Percentiles rank a stretch among this genome's conserved stretches.
Evolutionary conservation across 2,113 vertebrate genomes (phyloP).

Genomic region (Pipa parva): DNA sequence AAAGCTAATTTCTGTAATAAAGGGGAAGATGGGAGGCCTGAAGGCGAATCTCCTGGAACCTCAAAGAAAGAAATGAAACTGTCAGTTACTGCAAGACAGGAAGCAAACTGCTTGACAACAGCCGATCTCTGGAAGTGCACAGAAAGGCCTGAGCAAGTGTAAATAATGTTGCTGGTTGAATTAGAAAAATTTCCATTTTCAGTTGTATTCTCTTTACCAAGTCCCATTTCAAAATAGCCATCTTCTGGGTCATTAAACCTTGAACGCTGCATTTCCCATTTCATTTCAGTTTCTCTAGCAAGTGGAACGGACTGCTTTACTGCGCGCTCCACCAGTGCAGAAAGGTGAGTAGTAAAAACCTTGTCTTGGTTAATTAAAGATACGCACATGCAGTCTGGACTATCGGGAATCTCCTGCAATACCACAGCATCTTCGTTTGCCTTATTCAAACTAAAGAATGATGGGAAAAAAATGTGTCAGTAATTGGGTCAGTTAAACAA

Average conservation of each 20-base stretch:
- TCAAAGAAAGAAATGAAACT: conserved; percentile 70
- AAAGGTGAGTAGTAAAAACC: conserved; percentile 78
- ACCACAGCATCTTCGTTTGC: too few relatives aligned
- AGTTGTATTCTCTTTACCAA: conserved; percentile 66
- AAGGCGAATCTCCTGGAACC: conserved; percentile 57
- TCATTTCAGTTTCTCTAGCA: conserved; percentile 49
- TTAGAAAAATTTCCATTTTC: conserved; percentile 44
- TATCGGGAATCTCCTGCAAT: too few relatives aligned
- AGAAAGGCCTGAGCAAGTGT: conserved; percentile 81
- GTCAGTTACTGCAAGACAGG: conserved; percentile 78
- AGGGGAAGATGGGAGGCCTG: conserved; percentile 61
- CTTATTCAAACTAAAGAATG: too few relatives aligned
- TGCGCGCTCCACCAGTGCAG: conserved; percentile 63
- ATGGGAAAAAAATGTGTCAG: too few relatives aligned
- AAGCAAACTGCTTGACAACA: conserved; percentile 66
- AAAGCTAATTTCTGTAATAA: conserved; percentile 66
- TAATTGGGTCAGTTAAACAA: too few relatives aligned
- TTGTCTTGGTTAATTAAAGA: conserved; percentile 63
- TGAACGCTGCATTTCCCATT: conserved; percentile 30
- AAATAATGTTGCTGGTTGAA: too few relatives aligned
- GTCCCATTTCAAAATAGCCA: conserved; percentile 94
- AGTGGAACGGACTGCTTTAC: conserved; percentile 51
- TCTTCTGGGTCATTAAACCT: conserved; percentile 60
- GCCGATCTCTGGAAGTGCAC: conserved; percentile 66
- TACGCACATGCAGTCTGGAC: neutral